These are phyloP conservation scores for Bostrychus sinensis DNA, from an alignment of 2,113 vertebrate genomes.

Conservation along the genomic window DNA sequence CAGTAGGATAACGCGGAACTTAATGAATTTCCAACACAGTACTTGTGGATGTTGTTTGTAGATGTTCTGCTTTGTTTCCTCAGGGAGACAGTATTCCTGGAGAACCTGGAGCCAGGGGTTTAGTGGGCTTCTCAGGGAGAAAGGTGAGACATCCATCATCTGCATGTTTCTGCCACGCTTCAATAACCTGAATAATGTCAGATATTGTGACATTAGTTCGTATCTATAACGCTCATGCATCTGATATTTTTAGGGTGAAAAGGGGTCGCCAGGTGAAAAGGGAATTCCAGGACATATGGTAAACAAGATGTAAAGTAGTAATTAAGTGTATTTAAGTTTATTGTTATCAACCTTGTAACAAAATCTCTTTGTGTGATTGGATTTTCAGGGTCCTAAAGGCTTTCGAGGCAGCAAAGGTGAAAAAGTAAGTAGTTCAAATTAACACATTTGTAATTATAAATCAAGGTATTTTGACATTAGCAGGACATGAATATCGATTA, in stretches of 20 bases:
- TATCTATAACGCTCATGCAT: too few relatives aligned
- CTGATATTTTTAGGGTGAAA: conserved; percentile 76
- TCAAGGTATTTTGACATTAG: background rate
- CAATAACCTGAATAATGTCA: too few relatives aligned
- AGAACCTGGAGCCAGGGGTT: conserved; percentile 79
- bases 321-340: background rate
- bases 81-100: conserved; percentile 83
- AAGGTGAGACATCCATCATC: conserved; percentile 63
- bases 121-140: conserved; percentile 79
- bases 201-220: too few relatives aligned
- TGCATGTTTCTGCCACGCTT: background rate
- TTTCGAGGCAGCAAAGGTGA: conserved; percentile 81
- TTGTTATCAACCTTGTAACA: background rate
- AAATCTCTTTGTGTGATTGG: background rate
- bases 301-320: conserved; percentile 49
- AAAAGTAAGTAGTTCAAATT: conserved; percentile 72
- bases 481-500: too few relatives aligned
- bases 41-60: background rate
- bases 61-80: conserved; percentile 1
- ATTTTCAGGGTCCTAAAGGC: conserved; percentile 82
- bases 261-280: conserved; percentile 76
- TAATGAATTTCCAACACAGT: too few relatives aligned
- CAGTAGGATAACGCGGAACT: too few relatives aligned
- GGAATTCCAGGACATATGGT: conserved; percentile 79
- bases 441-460: background rate